These are phyloP conservation scores for Mizuhopecten yessoensis DNA, from an alignment of 1,140 invertebrate species.

Conservation along the genomic window DNA sequence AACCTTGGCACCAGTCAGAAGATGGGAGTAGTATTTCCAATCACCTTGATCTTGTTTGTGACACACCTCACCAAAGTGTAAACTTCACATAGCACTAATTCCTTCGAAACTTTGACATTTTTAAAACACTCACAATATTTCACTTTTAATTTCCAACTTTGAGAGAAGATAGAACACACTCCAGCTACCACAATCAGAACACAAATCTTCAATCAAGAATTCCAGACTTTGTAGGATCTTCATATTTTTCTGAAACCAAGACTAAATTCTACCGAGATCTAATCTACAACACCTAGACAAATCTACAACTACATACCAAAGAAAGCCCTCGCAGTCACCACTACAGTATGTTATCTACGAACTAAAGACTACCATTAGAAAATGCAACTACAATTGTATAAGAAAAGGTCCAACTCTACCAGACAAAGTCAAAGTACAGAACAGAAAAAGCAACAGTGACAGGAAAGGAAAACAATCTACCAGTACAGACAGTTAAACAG, in stretches of 20 bases:
- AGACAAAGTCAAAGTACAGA: not conserved
- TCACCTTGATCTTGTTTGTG: not conserved
- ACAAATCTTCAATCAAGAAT: not conserved
- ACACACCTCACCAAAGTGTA: not conserved
- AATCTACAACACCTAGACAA: not conserved
- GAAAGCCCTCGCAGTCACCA: no score
- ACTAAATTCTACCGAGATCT: not conserved
- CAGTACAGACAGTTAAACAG: not conserved
- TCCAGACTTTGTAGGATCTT: slow-evolving; percentile 5
- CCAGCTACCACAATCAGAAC: not conserved
- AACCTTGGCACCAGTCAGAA: not conserved
- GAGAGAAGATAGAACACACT: not conserved
- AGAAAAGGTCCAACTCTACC: not conserved
- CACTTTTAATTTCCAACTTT: slow-evolving; percentile 33
- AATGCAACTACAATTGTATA: not conserved
- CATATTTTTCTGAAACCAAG: slow-evolving; percentile 10
- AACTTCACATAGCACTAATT: not conserved
- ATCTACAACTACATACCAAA: no score
- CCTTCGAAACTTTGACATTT: not conserved
- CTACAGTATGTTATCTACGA: not conserved
- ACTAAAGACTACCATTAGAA: not conserved
- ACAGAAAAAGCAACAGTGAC: slow-evolving; percentile 22
- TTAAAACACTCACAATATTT: slow-evolving; percentile 25
- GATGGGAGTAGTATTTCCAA: not conserved
- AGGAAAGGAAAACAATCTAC: not conserved